Evolutionary conservation across 2,113 vertebrate species (phyloP), one percentile per base, ranked within the genome.

Genomic region (Sylvietta virens): DNA sequence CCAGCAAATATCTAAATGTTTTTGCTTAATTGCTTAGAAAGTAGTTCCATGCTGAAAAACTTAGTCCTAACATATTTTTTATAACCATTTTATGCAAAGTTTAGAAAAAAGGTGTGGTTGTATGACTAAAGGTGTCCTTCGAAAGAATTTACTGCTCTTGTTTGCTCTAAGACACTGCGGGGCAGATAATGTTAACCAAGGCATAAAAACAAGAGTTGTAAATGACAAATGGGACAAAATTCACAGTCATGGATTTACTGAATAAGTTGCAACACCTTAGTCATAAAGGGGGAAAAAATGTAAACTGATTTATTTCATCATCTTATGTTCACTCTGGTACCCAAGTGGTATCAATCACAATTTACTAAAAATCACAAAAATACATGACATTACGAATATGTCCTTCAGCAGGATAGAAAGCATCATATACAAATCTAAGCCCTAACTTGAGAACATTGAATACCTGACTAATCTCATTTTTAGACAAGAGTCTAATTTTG

Each of bases 221-320:
- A 80, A 37, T 76, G 9, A 57, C 15, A 91, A 57, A 72, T 30
- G 14, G 31, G 39, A 81, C 9, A 47, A 82, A 82, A 95, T 14
- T 86, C 58, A 77, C n/a, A 47, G n/a, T 17, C 58, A 65, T 3
- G 47, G 19, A 15, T 66, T 65, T 83, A 54, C 39, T 71, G 19
- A 33, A 64, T 58, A 54, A 88, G 40, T 42, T 81, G 14, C 19
- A 62, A 5, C 14, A 80, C 30, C 33, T 66, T 27, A 70, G 58
- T 39, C 31, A 58, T 65, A 79, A 69, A 60, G 26, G 6, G 14
- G 0, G 0, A 1, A 1, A 18, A 47, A 45, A 61, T 4, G 40
- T 12, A 51, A 69, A 70, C 18, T 47, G 37, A 70, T 13, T 33
- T 40, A 90, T 64, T 64, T 48, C 18, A 91, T 45, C 47, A 35